These are phyloP conservation scores for Malurus melanocephalus DNA, from an alignment of 2,113 vertebrate species.

Conservation along the genomic window DNA sequence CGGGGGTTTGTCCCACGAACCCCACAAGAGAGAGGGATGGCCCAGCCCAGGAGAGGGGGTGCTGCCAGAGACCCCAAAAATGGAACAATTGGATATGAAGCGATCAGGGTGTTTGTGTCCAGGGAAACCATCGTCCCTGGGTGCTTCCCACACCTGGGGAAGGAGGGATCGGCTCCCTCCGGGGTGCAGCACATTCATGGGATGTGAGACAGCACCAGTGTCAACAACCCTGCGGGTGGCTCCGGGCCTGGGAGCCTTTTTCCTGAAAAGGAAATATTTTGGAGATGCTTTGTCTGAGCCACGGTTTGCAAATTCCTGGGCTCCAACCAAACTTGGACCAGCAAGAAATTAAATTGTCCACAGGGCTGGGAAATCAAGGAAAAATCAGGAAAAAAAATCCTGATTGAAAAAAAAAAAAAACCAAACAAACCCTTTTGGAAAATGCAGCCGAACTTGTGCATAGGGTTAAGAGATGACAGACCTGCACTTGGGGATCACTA, in stretches of 20 bases:
- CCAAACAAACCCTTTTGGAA: background rate
- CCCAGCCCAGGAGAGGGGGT: background rate
- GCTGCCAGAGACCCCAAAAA: background rate
- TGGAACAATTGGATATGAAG: accelerated
- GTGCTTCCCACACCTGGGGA: background rate
- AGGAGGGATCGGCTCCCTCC: background rate
- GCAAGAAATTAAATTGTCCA: background rate
- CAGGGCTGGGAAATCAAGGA: background rate
- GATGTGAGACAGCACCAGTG: background rate
- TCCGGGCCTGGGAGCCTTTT: background rate
- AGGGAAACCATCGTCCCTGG: background rate
- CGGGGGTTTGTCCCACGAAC: background rate
- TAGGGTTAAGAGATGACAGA: background rate
- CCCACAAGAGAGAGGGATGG: accelerated
- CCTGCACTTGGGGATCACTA: background rate
- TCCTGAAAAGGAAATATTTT: conserved; percentile 17
- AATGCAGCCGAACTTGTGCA: background rate
- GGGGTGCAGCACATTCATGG: background rate
- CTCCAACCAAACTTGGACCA: accelerated
- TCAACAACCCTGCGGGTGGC: background rate
- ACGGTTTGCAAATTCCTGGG: background rate
- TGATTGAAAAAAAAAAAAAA: background rate
- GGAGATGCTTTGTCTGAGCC: background rate
- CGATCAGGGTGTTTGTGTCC: background rate
- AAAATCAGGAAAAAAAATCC: background rate